Conservation (phyloP, 2,113 vertebrate species). For the Neopipo cinnamomea region DNA sequence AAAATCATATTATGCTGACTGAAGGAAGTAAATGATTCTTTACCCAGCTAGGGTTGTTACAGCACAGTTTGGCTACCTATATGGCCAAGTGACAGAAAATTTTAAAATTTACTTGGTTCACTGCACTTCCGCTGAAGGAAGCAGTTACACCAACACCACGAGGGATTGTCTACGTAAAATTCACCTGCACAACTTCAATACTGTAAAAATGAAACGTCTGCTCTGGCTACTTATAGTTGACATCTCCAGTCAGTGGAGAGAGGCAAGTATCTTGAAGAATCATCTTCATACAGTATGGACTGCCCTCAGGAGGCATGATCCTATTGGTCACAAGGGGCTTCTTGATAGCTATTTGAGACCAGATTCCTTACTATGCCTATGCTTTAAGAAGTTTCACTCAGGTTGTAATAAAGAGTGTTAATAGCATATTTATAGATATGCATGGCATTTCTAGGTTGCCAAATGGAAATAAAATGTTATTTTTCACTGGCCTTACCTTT, state of each 20-base stretch:
- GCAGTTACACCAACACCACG: neutral
- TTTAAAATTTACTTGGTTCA: neutral
- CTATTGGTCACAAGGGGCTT: neutral
- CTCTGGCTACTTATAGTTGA: neutral
- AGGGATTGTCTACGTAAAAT: neutral
- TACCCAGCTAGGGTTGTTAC: neutral
- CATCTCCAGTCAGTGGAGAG: neutral
- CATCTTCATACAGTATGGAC: neutral
- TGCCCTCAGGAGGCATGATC: accelerated
- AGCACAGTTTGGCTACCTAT: neutral
- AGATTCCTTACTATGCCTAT: neutral
- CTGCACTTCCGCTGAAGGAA: neutral
- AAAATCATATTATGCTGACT: neutral
- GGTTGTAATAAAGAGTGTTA: neutral
- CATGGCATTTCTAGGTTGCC: neutral
- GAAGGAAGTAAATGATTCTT: neutral
- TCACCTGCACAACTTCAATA: neutral
- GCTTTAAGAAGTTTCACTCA: neutral
- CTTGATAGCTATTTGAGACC: neutral
- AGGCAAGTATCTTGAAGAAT: neutral
- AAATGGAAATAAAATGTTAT: neutral
- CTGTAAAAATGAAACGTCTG: neutral
- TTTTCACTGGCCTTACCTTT: neutral
- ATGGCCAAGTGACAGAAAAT: neutral
- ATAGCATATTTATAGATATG: neutral